Evolutionary conservation across 2,113 vertebrate species (phyloP).

Genomic region (Talpa occidentalis): DNA sequence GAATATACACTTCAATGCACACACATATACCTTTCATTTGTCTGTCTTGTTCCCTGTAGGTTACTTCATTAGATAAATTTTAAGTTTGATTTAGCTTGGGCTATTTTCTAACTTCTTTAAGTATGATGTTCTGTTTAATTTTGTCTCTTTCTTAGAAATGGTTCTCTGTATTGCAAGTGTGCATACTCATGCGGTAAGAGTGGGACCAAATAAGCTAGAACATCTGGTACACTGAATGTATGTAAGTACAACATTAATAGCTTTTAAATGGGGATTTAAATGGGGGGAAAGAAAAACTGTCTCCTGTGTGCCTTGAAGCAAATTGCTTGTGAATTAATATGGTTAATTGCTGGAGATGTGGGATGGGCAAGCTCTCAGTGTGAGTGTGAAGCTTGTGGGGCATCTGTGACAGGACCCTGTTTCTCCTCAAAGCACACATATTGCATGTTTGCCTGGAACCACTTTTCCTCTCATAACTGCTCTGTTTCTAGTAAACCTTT

Average conservation of each 20-base stretch:
- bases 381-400: rapidly evolving
- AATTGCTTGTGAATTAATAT: background rate
- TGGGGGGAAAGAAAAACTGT: background rate
- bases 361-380: rapidly evolving
- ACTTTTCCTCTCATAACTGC: background rate
- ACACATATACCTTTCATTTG: too few relatives aligned
- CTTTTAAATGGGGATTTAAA: background rate
- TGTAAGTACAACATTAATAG: conserved; percentile 74
- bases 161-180: conserved; percentile 46
- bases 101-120: conserved; percentile 25
- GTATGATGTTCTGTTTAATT: background rate
- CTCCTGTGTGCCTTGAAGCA: background rate
- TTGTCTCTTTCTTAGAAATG: conserved; percentile 83
- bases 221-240: conserved; percentile 69
- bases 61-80: background rate
- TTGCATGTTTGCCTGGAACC: background rate
- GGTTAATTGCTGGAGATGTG: background rate
- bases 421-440: background rate
- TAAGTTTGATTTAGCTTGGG: conserved; percentile 44
- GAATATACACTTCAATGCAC: background rate
- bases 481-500: background rate
- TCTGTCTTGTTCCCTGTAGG: background rate
- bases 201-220: background rate
- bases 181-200: conserved; percentile 25
- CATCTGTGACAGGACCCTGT: background rate